Base-by-base conservation (phyloP, 2,888 invertebrate genomes). In the Perdita meconis region DNA sequence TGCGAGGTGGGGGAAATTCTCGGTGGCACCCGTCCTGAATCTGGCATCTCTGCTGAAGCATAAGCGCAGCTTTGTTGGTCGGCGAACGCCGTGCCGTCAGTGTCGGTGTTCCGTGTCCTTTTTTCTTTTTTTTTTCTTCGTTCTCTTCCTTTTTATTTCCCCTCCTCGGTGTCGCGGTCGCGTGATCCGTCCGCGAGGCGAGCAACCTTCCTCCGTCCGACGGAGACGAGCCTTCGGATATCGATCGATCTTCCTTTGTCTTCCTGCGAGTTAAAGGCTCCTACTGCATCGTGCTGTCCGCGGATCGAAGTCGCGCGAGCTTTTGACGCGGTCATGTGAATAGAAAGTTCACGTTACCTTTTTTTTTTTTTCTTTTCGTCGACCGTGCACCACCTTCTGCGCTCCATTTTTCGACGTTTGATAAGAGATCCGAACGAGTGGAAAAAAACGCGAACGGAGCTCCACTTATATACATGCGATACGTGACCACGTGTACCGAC, bases 31-130 rank as follows among this genome's bases (percentile, higher is more conserved):
- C n/a, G n/a, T n/a, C n/a, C n/a, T n/a, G n/a, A n/a, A n/a, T n/a
- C n/a, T n/a, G n/a, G n/a, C n/a, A n/a, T 47, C 56, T n/a, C 30
- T 10, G 36, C 22, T 22, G 26, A 34, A 53, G 55, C 26, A 42
- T 50, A 53, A 47, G 64, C 55, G 65, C 8, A 56, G 57, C 50
- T 76, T 76, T 59, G 57, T 79, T 63, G 30, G 72, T 65, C 65
- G 78, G 78, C 57, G 68, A 61, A 10, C 57, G 40, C 57, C 65
- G 78, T 44, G 24, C 60, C 42, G 78, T 61, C n/a, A 51, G 50
- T 40, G 13, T 47, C 56, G 44, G n/a, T n/a, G n/a, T n/a, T n/a
- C n/a, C n/a, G 44, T 30, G 36, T 10, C 2, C 16, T n/a, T 38
- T 2, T 12, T 47, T 26, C 16, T 13, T 36, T 2, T 10, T 44